Percentiles rank a stretch among this genome's conserved stretches.
phyloP scores from a whole-genome alignment of 2,888 invertebrate genomes.

The Spodoptera littoralis region DNA sequence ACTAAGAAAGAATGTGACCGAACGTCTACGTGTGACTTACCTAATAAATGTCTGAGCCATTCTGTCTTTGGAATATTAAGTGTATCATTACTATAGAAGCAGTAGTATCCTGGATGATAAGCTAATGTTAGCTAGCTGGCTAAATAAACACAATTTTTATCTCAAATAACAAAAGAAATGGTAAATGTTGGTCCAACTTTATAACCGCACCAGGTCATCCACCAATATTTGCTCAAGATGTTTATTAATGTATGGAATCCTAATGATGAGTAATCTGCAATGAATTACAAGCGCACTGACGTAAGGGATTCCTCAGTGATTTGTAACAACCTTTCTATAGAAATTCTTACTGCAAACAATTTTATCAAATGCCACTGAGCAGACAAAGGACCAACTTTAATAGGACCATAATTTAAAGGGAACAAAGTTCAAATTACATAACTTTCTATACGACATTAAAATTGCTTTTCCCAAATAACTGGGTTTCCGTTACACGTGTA shows the following conservation, averaged over 20 bases:
- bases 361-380: conserved; percentile 1
- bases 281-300: conserved; percentile 37
- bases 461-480: conserved; percentile 27
- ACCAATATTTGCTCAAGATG: conserved; percentile 26
- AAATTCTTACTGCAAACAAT: conserved; percentile 14
- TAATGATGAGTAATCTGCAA: conserved; percentile 16
- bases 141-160: too few relatives aligned
- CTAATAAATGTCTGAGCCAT: conserved; percentile 18
- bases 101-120: neutral
- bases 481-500: conserved; percentile 21
- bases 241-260: conserved; percentile 6
- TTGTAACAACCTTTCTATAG: conserved; percentile 13
- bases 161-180: too few relatives aligned
- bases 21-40: conserved; percentile 20
- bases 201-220: too few relatives aligned
- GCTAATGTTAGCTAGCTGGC: conserved; percentile 4
- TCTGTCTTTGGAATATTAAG: neutral
- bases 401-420: too few relatives aligned
- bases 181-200: too few relatives aligned
- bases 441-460: conserved; percentile 16
- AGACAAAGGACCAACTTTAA: conserved; percentile 8
- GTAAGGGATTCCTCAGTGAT: conserved; percentile 47
- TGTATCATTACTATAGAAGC: conserved; percentile 9
- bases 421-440: too few relatives aligned
- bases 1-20: conserved; percentile 15